phyloP scores from a whole-genome alignment of 2,888 invertebrate species.

The Ophion ventricosus region DNA sequence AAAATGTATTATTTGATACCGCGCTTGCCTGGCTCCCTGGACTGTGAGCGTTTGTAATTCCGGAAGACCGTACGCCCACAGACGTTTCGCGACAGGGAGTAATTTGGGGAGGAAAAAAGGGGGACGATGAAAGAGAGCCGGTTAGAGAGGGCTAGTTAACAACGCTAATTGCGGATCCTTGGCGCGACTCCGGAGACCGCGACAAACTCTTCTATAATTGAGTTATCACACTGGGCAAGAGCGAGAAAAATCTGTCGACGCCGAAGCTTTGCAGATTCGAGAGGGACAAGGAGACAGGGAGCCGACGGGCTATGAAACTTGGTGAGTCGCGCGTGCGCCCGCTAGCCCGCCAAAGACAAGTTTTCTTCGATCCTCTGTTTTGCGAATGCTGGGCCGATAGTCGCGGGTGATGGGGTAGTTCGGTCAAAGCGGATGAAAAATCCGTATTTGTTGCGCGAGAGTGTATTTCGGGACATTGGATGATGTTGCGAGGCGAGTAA shows the following conservation, averaged over 20 bases:
- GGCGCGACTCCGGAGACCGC: constrained; percentile 53
- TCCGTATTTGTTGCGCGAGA: not conserved
- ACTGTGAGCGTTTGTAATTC: too few relatives aligned
- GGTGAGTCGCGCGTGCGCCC: too few relatives aligned
- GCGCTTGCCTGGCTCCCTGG: not conserved
- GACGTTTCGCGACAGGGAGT: not conserved
- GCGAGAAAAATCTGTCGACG: constrained; percentile 1
- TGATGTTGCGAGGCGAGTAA: constrained; percentile 8
- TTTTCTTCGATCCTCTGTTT: too few relatives aligned
- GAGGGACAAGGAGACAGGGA: not conserved
- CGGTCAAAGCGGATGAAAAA: not conserved
- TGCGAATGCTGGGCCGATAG: not conserved
- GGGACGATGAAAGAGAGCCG: constrained; percentile 56
- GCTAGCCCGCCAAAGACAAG: too few relatives aligned
- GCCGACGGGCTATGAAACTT: not conserved
- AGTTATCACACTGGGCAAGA: constrained; percentile 31
- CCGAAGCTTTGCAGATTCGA: constrained; percentile 11
- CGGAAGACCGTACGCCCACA: too few relatives aligned
- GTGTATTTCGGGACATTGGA: not conserved
- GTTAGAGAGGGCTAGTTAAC: constrained; percentile 58
- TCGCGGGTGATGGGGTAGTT: not conserved
- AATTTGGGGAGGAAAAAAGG: not conserved
- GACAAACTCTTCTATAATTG: constrained; percentile 67
- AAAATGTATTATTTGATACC: not conserved
- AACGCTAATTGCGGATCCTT: constrained; percentile 71